These are phyloP conservation scores for Virgularia gustaviana DNA, from an alignment of 92 coral and sea anemone genomes.

Conservation along the genomic window DNA sequence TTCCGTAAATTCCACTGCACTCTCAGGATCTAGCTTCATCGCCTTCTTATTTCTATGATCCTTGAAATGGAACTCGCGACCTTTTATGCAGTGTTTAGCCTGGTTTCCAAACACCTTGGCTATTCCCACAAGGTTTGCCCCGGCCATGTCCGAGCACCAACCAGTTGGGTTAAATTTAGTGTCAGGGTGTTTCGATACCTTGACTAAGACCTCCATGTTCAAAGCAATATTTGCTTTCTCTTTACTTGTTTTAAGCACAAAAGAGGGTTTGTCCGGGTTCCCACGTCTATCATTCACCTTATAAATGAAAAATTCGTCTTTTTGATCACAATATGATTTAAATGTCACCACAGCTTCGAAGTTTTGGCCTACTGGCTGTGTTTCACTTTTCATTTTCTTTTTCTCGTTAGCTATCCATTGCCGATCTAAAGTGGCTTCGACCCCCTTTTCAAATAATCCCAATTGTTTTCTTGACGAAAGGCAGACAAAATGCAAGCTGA, in stretches of 20 bases:
- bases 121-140: conserved; percentile 52
- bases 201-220: conserved; percentile 44
- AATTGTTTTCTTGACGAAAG: conserved; percentile 25
- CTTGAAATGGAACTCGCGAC: conserved; percentile 50
- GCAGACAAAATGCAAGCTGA: conserved; percentile 48
- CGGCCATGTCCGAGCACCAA: conserved; percentile 77
- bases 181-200: conserved; percentile 16
- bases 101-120: conserved; percentile 39
- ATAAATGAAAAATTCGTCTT: conserved; percentile 37
- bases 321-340: conserved; percentile 52
- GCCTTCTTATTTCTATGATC: conserved; percentile 47
- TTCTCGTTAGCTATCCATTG: conserved; percentile 51
- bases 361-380: conserved; percentile 48
- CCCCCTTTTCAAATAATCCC: conserved; percentile 45
- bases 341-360: conserved; percentile 57
- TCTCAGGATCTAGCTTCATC: conserved; percentile 5
- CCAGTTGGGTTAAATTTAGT: conserved; percentile 44
- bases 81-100: not conserved
- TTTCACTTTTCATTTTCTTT: conserved; percentile 45
- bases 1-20: conserved; percentile 29
- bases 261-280: conserved; percentile 60
- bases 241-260: conserved; percentile 50
- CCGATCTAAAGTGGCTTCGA: conserved; percentile 31
- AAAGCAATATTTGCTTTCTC: conserved; percentile 43
- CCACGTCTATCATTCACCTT: conserved; percentile 54